Conservation (phyloP, 2,797 vertebrate genomes). For the Fratercula arctica region DNA sequence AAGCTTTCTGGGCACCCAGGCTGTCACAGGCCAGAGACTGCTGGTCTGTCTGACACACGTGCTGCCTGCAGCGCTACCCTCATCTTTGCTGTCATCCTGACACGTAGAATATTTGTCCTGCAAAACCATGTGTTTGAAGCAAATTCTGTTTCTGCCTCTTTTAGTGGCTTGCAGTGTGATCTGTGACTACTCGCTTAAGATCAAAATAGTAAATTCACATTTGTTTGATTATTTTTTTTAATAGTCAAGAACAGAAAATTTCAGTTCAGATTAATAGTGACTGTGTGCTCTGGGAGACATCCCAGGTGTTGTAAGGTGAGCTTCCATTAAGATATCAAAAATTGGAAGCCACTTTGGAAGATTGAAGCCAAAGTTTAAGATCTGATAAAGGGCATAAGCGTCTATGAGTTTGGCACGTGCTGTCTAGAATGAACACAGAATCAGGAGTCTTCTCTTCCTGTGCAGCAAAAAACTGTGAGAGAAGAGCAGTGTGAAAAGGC, state of each 20-base stretch:
- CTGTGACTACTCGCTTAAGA: not conserved
- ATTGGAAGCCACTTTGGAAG: not conserved
- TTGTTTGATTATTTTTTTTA: not conserved
- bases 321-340: not conserved
- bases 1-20: not conserved
- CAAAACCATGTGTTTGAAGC: not conserved
- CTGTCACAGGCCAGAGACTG: not conserved
- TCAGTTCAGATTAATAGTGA: not conserved
- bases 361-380: not conserved
- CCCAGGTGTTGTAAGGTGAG: not conserved
- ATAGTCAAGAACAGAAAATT: not conserved
- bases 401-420: not conserved
- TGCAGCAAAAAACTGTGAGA: not conserved
- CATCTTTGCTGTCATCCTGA: slow-evolving; percentile 20
- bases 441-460: not conserved
- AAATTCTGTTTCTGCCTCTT: not conserved
- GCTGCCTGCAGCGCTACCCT: not conserved
- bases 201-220: not conserved
- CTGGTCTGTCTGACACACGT: not conserved
- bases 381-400: not conserved
- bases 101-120: not conserved
- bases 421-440: not conserved
- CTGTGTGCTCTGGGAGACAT: not conserved
- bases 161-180: not conserved
- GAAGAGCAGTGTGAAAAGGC: not conserved